Base-by-base conservation (phyloP, 2,888 invertebrate genomes). In the Drosophila maculinotata region DNA sequence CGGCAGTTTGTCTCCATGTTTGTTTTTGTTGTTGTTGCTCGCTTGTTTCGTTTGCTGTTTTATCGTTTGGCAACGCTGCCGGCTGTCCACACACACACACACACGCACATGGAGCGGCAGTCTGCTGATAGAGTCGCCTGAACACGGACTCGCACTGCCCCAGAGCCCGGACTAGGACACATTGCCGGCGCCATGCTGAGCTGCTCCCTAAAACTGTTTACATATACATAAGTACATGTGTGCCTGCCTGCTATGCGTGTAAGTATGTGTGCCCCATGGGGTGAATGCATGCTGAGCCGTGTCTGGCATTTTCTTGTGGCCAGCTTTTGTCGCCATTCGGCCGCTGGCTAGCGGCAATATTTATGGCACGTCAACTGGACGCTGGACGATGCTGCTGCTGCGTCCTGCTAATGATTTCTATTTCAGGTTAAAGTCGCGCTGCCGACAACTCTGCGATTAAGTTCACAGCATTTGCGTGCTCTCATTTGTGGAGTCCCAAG, bases 361-460 rank as follows among this genome's bases (percentile, higher is more conserved):
- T 85, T 79, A 85, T 82, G 67, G 73, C 79, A 62, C 69, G 63
- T 67, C 75, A 81, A 66, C 74, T 70, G 67, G 42, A 73, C 75
- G 57, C 45, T 54, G 67, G 42, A 73, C 75, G 57, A 42, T 54
- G 49, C 39, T 12, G 25, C 25, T 15, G 20, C 20, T 14, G 35
- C 47, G 64, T 56, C 66, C 47, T 60, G 59, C 69, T 70, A 81
- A 74, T 84, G 62, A 79, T 84, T 84, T 78, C 59, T 56, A 45
- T 66, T 71, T 60, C 28, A 69, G 70, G 35, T 47, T 44, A 36
- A 66, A 49, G 38, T 39, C 48, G 30, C 6, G 39, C 25, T 12
- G 10, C 17, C 7, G 38, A 3, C 10, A 1, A 8, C 30, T 12
- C 12, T 36, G 23, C 45, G 33, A 53, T 56, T 62, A 26, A 44